Conservation (phyloP, 1,140 invertebrate genomes). For the Drosophila nebulosa region DNA sequence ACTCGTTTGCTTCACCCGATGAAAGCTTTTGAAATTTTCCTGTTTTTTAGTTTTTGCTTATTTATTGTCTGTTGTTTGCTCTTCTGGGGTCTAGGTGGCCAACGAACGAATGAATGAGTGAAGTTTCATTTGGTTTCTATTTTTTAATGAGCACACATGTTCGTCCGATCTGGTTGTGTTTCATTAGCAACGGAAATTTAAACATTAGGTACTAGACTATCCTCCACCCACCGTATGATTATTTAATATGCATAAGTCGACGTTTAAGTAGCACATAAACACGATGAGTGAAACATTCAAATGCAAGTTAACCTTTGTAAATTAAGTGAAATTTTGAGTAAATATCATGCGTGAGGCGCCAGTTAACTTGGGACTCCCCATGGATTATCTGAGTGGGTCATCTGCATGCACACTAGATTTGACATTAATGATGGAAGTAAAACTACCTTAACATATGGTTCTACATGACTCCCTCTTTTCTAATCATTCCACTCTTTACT, state of each 20-base stretch:
- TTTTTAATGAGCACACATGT: constrained; percentile 23
- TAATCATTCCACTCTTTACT: too few species aligned
- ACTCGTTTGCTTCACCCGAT: constrained; percentile 3
- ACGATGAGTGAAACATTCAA: constrained; percentile 56
- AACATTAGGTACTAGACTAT: constrained; percentile 12
- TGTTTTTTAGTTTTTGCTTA: constrained; percentile 41
- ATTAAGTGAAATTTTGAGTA: constrained; percentile 45
- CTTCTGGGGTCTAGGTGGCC: constrained; percentile 34
- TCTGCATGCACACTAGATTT: not conserved
- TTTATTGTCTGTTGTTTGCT: constrained; percentile 53
- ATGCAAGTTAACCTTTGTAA: constrained; percentile 32
- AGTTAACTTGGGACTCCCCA: constrained; percentile 37
- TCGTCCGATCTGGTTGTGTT: not conserved
- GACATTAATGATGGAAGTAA: constrained; percentile 40
- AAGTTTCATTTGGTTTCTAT: constrained; percentile 31
- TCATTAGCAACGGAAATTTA: constrained; percentile 40
- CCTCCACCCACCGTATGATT: not conserved
- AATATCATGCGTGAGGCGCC: constrained; percentile 67
- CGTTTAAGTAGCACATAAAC: constrained; percentile 59
- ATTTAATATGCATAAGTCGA: constrained; percentile 65
- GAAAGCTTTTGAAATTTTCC: constrained; percentile 53
- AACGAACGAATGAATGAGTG: constrained; percentile 23
- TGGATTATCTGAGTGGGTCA: constrained; percentile 20
- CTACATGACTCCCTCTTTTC: too few species aligned
- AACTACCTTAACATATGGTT: not conserved